Base-by-base conservation (phyloP, 64 coral and sea anemone genomes). In the Platygyra sinensis region DNA sequence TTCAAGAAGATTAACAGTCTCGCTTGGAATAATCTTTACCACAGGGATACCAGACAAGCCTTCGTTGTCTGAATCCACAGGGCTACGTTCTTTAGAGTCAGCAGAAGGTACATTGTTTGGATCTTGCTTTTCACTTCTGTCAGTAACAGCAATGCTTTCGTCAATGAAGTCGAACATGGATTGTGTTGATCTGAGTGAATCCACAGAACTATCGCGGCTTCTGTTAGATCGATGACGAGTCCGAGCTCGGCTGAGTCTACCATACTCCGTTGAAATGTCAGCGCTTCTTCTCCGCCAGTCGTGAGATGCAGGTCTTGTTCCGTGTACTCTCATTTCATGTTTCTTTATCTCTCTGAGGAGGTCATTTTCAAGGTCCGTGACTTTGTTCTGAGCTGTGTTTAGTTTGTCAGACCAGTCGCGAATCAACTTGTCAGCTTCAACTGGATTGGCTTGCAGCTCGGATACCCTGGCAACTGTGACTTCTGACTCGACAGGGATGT, bases 351-450 rank as follows among this genome's bases (percentile, higher is more conserved):
- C 95, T 80, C 82, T 97, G 0, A 89, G 80, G 15, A 97, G 92
- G 63, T 97, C 95, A 10, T 85, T 91, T 20, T 94, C 83, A 7
- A 93, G 75, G 59, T 97, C 95, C 3, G 60, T 93, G 3, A 97
- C 92, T 78, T 90, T 87, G 3, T 22, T 87, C 25, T 97, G 95
- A 4, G 95, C 95, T 27, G 89, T 87, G 2, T 67, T 93, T n/a
- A 97, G 67, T 83, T 97, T 97, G 30, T 97, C 88, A n/a, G 93
- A 92, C 75, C 91, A 91, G 18, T 83, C 87, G 11, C 76, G 87
- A 28, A 97, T 93, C 27, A 88, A 76, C 18, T 89, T 79, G 16
- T 97, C 91, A 52, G 95, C 92, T 73, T 50, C 17, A 22, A 32
- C 49, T 25, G 69, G 57, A 4, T 74, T 79, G 10, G 17, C 42